Evolutionary conservation across 2,888 invertebrate genomes (phyloP).

Genomic region (Xylophagus ater): DNA sequence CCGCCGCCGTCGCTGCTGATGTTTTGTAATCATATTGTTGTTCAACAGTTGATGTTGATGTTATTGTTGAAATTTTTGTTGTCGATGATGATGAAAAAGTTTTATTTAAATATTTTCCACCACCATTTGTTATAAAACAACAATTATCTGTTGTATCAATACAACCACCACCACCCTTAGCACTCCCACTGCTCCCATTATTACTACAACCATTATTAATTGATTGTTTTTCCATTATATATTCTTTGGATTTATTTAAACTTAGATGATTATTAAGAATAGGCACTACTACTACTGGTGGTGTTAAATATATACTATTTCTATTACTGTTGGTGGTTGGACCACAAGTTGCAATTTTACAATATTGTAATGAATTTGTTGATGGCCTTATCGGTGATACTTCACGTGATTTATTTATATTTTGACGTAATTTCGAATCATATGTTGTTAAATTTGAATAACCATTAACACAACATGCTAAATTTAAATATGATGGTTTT

Average conservation of each 20-base stretch:
- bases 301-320: constrained; percentile 42
- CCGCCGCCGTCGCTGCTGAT: too few species aligned
- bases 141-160: constrained; percentile 18
- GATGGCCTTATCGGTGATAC: constrained; percentile 57
- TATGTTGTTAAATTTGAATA: constrained; percentile 80
- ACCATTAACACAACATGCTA: constrained; percentile 84
- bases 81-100: constrained; percentile 8
- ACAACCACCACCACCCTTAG: too few species aligned
- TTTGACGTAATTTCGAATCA: constrained; percentile 67
- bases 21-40: constrained; percentile 14
- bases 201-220: too few species aligned
- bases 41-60: background rate
- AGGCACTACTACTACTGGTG: constrained; percentile 32
- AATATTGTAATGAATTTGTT: constrained; percentile 39
- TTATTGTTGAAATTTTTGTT: background rate
- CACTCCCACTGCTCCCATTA: too few species aligned
- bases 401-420: constrained; percentile 59
- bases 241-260: too few species aligned
- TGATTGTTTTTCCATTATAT: constrained; percentile 15
- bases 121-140: constrained; percentile 9
- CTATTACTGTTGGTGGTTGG: constrained; percentile 1
- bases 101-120: constrained; percentile 9
- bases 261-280: constrained; percentile 7
- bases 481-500: constrained; percentile 77
- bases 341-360: constrained; percentile 27